Evolutionary conservation across 1,140 invertebrate genomes (phyloP), one percentile per base, ranked within the genome.

Genomic region (Apocrypta bakeri): DNA sequence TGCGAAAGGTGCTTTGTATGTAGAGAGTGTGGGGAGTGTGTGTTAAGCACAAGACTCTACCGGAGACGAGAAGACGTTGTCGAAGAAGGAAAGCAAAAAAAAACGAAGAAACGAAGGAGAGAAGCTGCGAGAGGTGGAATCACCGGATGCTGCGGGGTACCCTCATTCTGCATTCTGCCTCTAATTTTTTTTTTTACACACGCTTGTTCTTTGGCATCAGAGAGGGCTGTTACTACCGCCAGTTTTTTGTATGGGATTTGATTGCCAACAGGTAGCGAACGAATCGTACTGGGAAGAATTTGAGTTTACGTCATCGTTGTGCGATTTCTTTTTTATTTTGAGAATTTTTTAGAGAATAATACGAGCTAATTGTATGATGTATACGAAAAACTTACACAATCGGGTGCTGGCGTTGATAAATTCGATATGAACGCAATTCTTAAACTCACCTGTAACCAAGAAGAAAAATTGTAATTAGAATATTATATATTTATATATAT

Each of bases 81-180:
- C 63, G 63, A 71, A 37, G 48, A 37, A 21, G 6, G 11, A 37
- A 9, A 31, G 11, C 11, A 71, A 71, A n/a, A 33, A 37, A 24
- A 31, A 33, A 31, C 8, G 21, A 25, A 29, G 9, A 31, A 71
- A 37, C 9, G 68, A 71, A 71, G 31, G 27, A 71, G 48, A 40
- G 33, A 21, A 40, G 75, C 56, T 66, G 40, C 7, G 25, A 31
- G 69, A 73, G 56, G 31, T 73, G 31, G 78, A 80, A 37, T 80
- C 68, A n/a, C 48, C 69, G 78, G 69, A 80, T 80, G 68, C 78
- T 72, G 69, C 69, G 78, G 42, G 48, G 63, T 29, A 71, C 78
- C n/a, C 69, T 80, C 56, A 63, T 80, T 80, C 37, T 48, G 72
- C 40, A 48, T 74, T 74, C 27, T 74, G 72, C 27, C 40, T 74